Evolutionary conservation across 2,113 vertebrate genomes (phyloP).

Genomic region (Anhinga rufa): DNA sequence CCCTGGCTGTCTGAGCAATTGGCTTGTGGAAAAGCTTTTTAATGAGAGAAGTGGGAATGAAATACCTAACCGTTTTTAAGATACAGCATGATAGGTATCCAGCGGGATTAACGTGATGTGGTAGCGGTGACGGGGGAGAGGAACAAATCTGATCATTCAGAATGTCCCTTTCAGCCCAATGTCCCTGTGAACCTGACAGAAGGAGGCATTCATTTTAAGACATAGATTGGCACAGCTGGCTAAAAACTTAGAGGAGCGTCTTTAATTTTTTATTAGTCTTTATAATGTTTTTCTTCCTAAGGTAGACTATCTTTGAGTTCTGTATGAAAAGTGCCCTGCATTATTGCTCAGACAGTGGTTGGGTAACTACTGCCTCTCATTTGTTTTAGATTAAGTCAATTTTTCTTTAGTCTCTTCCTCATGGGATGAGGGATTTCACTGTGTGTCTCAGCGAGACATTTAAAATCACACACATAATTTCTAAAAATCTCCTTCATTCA

Average conservation of each 20-base stretch:
- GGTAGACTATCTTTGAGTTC: background rate
- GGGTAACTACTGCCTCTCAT: background rate
- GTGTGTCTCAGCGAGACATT: background rate
- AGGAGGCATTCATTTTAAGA: background rate
- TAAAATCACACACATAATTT: background rate
- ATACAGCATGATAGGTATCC: background rate
- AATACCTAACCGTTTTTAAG: background rate
- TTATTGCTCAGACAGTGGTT: background rate
- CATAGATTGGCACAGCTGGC: background rate
- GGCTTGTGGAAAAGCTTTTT: background rate
- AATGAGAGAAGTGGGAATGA: background rate
- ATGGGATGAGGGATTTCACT: background rate
- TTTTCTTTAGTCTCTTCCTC: background rate
- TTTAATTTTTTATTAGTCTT: background rate
- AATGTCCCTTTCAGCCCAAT: fast-evolving
- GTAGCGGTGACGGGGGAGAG: background rate
- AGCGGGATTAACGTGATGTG: background rate
- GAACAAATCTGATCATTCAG: background rate
- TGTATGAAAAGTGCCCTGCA: background rate
- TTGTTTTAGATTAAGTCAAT: slow-evolving; percentile 16
- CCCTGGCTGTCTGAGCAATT: background rate
- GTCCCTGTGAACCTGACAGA: background rate
- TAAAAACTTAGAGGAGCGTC: background rate
- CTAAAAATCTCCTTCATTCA: background rate
- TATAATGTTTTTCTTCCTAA: background rate